phyloP scores from a whole-genome alignment of 2,113 vertebrate genomes.

The Sebastes fasciatus region DNA sequence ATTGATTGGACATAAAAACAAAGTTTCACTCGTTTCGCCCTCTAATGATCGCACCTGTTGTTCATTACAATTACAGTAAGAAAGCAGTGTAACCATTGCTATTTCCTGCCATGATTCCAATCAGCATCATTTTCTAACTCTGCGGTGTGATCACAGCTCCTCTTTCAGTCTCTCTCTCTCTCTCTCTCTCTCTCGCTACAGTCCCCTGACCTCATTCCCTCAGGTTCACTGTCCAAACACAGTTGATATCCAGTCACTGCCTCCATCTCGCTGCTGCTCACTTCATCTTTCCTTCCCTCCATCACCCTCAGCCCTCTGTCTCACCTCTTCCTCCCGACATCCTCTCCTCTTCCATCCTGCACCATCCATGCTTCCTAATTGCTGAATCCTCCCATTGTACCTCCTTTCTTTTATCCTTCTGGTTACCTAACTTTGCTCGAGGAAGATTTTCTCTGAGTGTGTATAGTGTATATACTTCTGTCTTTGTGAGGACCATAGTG shows the following conservation, averaged over 20 bases:
- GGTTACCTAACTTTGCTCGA: not conserved
- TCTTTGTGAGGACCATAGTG: not conserved
- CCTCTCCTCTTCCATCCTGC: not conserved
- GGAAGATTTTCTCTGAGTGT: not conserved
- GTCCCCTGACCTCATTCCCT: conserved; percentile 29
- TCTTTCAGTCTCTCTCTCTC: not conserved
- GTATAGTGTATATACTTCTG: not conserved
- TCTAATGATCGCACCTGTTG: not conserved
- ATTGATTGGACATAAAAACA: not conserved
- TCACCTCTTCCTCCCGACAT: conserved; percentile 3
- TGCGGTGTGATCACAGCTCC: not conserved
- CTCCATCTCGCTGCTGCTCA: conserved; percentile 4
- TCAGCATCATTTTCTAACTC: not conserved
- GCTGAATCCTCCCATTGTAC: not conserved
- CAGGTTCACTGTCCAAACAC: conserved; percentile 27
- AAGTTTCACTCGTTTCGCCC: no score
- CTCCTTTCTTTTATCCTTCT: conserved; percentile 8
- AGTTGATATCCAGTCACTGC: conserved; percentile 17
- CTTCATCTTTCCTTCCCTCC: not conserved
- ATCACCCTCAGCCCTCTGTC: not conserved
- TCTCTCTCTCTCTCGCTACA: not conserved
- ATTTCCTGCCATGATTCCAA: not conserved
- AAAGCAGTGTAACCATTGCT: not conserved
- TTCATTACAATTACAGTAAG: not conserved
- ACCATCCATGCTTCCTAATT: not conserved